phyloP scores from a whole-genome alignment of 2,113 vertebrate genomes.

The Anguilla japonica region DNA sequence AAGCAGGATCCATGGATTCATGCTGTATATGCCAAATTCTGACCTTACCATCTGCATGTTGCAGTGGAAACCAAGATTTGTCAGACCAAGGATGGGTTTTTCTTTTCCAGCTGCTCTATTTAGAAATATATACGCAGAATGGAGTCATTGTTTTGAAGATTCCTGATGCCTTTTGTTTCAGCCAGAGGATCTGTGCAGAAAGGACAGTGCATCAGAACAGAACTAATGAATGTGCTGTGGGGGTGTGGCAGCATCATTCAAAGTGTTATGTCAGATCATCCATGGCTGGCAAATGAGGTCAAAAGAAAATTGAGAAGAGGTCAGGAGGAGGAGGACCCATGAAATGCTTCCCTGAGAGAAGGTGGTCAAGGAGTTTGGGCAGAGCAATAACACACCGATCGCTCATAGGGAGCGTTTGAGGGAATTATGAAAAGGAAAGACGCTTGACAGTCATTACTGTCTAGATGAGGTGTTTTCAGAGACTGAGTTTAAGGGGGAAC shows the following conservation, averaged over 20 bases:
- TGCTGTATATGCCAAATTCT: no score
- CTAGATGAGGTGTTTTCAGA: background rate
- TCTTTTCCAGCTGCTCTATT: no score
- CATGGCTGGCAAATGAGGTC: background rate
- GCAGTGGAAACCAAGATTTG: no score
- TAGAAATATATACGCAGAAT: background rate
- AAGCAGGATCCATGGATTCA: no score
- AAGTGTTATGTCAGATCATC: background rate
- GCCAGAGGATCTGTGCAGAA: background rate
- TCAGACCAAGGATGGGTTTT: no score
- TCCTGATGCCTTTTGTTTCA: background rate
- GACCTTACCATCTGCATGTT: no score
- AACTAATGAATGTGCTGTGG: background rate
- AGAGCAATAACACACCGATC: background rate
- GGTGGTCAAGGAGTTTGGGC: background rate
- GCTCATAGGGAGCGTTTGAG: background rate
- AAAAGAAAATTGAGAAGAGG: background rate
- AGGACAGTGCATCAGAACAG: background rate
- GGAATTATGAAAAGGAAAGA: background rate
- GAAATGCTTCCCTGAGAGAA: background rate
- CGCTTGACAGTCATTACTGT: background rate
- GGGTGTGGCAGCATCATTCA: background rate
- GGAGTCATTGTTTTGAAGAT: background rate
- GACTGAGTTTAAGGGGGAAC: background rate
- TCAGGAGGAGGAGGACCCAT: constrained; percentile 1